Evolutionary conservation across 2,113 vertebrate genomes (phyloP), one percentile per base, ranked within the genome.

Genomic region (Platichthys stellatus): DNA sequence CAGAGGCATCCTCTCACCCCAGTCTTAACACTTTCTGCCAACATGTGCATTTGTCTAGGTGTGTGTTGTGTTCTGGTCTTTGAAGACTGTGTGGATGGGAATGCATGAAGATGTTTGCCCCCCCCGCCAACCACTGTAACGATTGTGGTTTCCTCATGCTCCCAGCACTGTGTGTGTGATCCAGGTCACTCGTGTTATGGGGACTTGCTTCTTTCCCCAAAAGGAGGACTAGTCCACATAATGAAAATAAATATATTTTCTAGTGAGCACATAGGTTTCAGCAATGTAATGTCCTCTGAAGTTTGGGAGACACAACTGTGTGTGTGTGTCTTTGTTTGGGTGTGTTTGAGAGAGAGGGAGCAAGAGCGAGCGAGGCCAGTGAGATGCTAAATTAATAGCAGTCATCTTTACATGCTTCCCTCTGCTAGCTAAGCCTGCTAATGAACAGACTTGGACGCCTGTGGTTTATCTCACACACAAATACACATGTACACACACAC

Each of bases 301-400:
- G 31, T 62, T 26, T 7, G 18, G 15, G 24, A 35, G 28, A 10
- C 31, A 31, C 31, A 31, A 31, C 11, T 57, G 21, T 24, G 54
- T 57, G 10, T 23, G 11, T 56, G 31, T 63, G 20, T 43, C 8
- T 63, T 20, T 40, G 35, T 62, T 31, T 38, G 31, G 38, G 60
- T 63, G 65, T 74, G 62, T 75, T 67, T 57, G 24, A 0, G 69
- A 49, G 65, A 1, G 53, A 23, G 31, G 5, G 58, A 20, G 63
- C 5, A 28, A 12, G 58, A 81, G 77, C 7, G 20, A 86, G 65
- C 49, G 80, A 85, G 81, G 78, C 83, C 86, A 89, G 86, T 81
- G 88, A 91, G 89, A 90, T 84, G 83, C 82, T 91, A 92, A 93
- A 92, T 92, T 92, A 93, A 93, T 89, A 89, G 88, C 84, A 91